Conservation (phyloP, 2,888 invertebrate genomes). For the Phrixothrix hirtus region DNA sequence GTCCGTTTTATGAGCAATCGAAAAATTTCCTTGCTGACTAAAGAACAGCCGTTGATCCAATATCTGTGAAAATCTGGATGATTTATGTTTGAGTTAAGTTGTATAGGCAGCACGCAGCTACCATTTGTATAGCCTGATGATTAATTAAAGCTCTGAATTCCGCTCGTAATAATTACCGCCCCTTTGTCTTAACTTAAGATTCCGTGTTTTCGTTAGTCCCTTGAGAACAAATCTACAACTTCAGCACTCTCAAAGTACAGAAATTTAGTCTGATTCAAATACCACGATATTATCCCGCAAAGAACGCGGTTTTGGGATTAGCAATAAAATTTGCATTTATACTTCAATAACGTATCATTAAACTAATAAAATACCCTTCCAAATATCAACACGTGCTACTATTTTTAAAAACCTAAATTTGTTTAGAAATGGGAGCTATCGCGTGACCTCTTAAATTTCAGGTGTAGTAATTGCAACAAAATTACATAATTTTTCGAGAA, state of each 20-base stretch:
- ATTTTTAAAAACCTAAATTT: too few relatives aligned
- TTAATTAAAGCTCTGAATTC: conserved; percentile 30
- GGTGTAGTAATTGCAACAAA: too few relatives aligned
- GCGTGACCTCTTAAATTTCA: too few relatives aligned
- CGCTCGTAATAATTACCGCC: conserved; percentile 27
- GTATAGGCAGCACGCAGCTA: conserved; percentile 32
- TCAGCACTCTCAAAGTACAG: conserved; percentile 16
- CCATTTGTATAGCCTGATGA: conserved; percentile 32
- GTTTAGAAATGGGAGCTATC: too few relatives aligned
- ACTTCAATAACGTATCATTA: too few relatives aligned
- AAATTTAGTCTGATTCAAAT: conserved; percentile 20
- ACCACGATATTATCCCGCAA: conserved; percentile 15
- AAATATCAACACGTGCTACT: too few relatives aligned
- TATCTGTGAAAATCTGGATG: conserved; percentile 18
- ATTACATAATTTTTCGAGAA: too few relatives aligned
- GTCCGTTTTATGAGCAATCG: conserved; percentile 19
- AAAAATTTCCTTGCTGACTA: conserved; percentile 15
- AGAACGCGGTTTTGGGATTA: conserved; percentile 8
- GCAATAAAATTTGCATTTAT: conserved; percentile 15
- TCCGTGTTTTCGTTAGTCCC: conserved; percentile 17
- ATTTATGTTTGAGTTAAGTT: conserved; percentile 30
- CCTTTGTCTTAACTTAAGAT: conserved; percentile 22
- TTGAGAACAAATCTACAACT: conserved; percentile 21
- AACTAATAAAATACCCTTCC: too few relatives aligned
- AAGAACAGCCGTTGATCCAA: conserved; percentile 7